Percentiles rank a stretch among this genome's conserved stretches.
Conservation (phyloP, 2,113 vertebrate genomes). For the Indicator indicator region DNA sequence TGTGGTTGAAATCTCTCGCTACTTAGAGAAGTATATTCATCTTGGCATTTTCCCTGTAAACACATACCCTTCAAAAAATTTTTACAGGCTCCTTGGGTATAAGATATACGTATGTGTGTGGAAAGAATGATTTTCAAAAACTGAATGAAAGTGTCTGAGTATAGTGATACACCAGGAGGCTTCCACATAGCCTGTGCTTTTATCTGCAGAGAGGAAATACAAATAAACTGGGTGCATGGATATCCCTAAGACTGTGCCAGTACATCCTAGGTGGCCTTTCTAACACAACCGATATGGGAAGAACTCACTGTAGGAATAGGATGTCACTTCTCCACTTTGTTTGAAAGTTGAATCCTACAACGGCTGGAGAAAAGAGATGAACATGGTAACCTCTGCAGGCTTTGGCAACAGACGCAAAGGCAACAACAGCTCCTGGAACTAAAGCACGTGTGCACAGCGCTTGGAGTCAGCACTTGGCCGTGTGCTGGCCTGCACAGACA, state of each 20-base stretch:
- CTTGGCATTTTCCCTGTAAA: neutral
- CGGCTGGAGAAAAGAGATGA: neutral
- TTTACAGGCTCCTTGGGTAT: neutral
- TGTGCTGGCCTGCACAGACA: neutral
- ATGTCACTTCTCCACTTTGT: neutral
- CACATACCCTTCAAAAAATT: neutral
- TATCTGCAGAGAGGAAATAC: neutral
- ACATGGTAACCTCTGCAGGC: neutral
- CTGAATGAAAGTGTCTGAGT: neutral
- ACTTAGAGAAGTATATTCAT: neutral
- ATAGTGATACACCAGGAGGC: neutral
- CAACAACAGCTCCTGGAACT: neutral
- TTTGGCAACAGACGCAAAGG: neutral
- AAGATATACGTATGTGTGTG: neutral
- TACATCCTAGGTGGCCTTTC: neutral
- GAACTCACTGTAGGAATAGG: neutral
- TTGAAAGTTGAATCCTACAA: constrained; percentile 14
- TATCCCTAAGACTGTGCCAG: neutral
- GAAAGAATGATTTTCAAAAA: constrained; percentile 1
- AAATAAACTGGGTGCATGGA: neutral
- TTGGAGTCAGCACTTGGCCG: neutral
- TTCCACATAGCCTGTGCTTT: neutral
- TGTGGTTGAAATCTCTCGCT: neutral
- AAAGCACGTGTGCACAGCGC: neutral
- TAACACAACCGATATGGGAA: neutral